Evolutionary conservation across 2,113 vertebrate species (phyloP), one percentile per base, ranked within the genome.

Genomic region (Acanthochromis polyacanthus): DNA sequence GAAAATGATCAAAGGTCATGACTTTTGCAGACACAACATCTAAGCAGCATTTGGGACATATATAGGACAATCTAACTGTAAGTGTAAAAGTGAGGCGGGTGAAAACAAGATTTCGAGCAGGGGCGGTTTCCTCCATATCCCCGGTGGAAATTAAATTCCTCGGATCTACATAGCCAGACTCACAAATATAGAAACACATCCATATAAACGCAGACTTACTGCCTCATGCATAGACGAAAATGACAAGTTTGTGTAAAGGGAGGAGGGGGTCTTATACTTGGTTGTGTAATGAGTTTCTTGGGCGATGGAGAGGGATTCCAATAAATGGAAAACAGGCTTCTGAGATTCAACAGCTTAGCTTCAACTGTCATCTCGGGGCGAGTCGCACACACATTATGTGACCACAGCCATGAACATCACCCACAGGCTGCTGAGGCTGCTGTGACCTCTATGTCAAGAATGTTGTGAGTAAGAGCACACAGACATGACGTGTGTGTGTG

Each of bases 391-490:
- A 55, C 19, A 23, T 57, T 64, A 78, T 14, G 52, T 46, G 64
- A 78, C 28, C 50, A 11, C 77, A 70, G 59, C 69, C 82, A 28
- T 19, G 52, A 72, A 60, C 71, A 50, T 43, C 65, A 60, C 66
- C 81, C 75, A 19, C 78, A 79, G 52, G 23, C 81, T 61, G 78
- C 65, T 19, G 63, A 62, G 71, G 61, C 52, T 30, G 32, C 81
- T 51, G 60, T 52, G 79, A 86, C 85, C 72, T 88, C 84, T 68
- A 78, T 78, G 88, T 73, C 76, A 87, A 73, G 91, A 90, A 91
- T 90, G 84, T 30, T 51, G 75, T 89, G 78, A 89, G 87, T 80
- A 75, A 79, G 77, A 78, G 59, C 80, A 48, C 52, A 3, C 61
- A 86, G 86, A 69, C 19, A 63, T 80, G 84, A 82, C 64, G 56